phyloP scores from a whole-genome alignment of 1,140 invertebrate species.

The Drosophila fuyamai region DNA sequence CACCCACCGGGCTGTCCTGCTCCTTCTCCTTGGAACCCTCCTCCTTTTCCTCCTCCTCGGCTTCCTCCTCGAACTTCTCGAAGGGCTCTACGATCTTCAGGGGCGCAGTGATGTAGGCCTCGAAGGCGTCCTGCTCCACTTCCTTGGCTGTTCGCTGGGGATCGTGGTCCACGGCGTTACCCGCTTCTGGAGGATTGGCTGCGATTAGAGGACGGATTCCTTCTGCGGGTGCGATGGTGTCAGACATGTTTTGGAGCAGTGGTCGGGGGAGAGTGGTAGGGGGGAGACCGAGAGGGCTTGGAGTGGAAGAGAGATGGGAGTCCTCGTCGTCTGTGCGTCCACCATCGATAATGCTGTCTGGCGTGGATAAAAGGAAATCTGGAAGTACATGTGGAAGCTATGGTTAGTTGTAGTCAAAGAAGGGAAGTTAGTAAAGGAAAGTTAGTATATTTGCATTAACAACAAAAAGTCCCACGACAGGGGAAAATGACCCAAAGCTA shows the following conservation, averaged over 20 bases:
- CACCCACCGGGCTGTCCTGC: not conserved
- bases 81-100: slow-evolving; percentile 58
- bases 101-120: slow-evolving; percentile 34
- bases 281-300: slow-evolving; percentile 49
- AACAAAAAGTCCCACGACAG: too few species aligned
- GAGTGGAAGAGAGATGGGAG: slow-evolving; percentile 65
- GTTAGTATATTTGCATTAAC: too few species aligned
- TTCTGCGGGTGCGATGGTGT: slow-evolving; percentile 34
- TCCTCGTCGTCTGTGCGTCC: slow-evolving; percentile 40
- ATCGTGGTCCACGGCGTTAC: not conserved
- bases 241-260: slow-evolving; percentile 58
- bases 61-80: slow-evolving; percentile 3
- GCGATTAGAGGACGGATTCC: slow-evolving; percentile 35
- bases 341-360: slow-evolving; percentile 57
- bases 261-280: slow-evolving; percentile 13
- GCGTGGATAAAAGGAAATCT: slow-evolving; percentile 46
- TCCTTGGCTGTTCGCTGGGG: slow-evolving; percentile 5
- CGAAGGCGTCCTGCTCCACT: not conserved
- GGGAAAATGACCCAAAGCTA: not conserved
- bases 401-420: not conserved
- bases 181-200: slow-evolving; percentile 12
- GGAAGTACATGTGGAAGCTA: not conserved
- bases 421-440: too few species aligned
- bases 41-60: not conserved
- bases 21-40: not conserved